Evolutionary conservation across 2,888 invertebrate genomes (phyloP).

Genomic region (Hedychridium roseum): DNA sequence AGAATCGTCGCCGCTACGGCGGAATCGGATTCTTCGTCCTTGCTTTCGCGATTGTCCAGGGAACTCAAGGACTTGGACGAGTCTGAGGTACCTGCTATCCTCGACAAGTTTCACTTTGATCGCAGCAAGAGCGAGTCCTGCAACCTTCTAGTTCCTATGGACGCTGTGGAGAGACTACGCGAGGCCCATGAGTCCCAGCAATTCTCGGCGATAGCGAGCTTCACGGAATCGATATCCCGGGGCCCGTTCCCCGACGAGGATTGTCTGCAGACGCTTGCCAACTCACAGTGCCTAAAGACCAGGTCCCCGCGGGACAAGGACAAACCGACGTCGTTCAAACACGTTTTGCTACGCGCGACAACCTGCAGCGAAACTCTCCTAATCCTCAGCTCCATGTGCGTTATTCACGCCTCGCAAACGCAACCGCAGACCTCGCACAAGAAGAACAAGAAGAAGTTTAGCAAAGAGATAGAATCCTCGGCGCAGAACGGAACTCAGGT

Average conservation of each 20-base stretch:
- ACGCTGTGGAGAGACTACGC: conserved; percentile 55
- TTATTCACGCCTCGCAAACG: conserved; percentile 41
- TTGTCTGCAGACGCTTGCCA: conserved; percentile 47
- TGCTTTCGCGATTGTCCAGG: conserved; percentile 42
- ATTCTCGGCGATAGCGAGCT: conserved; percentile 47
- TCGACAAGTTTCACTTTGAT: conserved; percentile 44
- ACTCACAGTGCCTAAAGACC: conserved; percentile 42
- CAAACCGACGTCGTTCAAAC: conserved; percentile 50
- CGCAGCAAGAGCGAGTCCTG: conserved; percentile 44
- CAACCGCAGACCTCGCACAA: conserved; percentile 47
- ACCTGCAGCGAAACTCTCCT: conserved; percentile 60
- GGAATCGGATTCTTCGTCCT: conserved; percentile 41
- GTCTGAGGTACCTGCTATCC: conserved; percentile 44
- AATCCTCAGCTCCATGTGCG: conserved; percentile 54
- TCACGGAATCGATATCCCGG: conserved; percentile 50
- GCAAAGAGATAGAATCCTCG: conserved; percentile 43
- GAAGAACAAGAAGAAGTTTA: conserved; percentile 55
- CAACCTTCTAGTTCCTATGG: conserved; percentile 56
- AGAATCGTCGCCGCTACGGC: conserved; percentile 53
- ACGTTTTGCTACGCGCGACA: conserved; percentile 54
- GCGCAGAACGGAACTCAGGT: conserved; percentile 46
- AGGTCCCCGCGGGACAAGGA: conserved; percentile 46
- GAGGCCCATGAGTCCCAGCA: conserved; percentile 57
- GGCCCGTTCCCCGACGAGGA: conserved; percentile 46
- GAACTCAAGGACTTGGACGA: conserved; percentile 47